Conservation (phyloP, 2,888 invertebrate species). For the Lacanobia oleracea region DNA sequence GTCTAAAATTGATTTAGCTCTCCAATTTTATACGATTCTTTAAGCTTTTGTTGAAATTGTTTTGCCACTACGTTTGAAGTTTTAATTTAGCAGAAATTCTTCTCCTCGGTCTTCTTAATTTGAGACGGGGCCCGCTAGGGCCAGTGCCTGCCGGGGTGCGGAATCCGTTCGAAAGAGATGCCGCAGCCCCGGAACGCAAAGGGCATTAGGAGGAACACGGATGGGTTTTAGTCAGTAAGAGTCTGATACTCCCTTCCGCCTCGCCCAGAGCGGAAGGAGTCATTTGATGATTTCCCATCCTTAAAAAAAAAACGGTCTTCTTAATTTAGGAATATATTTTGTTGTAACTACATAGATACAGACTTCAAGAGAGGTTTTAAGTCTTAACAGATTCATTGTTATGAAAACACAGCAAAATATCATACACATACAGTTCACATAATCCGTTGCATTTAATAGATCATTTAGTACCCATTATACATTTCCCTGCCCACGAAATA, state of each 20-base stretch:
- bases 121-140: too few relatives aligned
- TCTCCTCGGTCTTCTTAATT: too few relatives aligned
- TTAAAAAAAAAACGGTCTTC: too few relatives aligned
- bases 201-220: too few relatives aligned
- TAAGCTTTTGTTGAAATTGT: conserved; percentile 26
- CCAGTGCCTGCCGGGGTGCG: too few relatives aligned
- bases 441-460: conserved; percentile 8
- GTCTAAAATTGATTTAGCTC: conserved; percentile 59
- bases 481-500: conserved; percentile 25
- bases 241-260: too few relatives aligned
- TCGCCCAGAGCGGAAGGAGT: too few relatives aligned
- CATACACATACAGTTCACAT: not conserved
- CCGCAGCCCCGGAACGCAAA: too few relatives aligned
- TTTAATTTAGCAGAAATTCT: conserved; percentile 5
- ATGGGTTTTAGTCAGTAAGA: too few relatives aligned
- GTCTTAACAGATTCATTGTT: not conserved
- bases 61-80: conserved; percentile 4
- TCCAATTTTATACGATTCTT: conserved; percentile 33
- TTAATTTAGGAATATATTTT: not conserved
- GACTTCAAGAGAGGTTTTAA: not conserved
- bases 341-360: not conserved
- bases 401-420: not conserved
- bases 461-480: conserved; percentile 3
- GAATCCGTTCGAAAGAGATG: too few relatives aligned
- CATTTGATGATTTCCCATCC: too few relatives aligned